Evolutionary conservation across 2,113 vertebrate genomes (phyloP).

Genomic region (Galbula dea): DNA sequence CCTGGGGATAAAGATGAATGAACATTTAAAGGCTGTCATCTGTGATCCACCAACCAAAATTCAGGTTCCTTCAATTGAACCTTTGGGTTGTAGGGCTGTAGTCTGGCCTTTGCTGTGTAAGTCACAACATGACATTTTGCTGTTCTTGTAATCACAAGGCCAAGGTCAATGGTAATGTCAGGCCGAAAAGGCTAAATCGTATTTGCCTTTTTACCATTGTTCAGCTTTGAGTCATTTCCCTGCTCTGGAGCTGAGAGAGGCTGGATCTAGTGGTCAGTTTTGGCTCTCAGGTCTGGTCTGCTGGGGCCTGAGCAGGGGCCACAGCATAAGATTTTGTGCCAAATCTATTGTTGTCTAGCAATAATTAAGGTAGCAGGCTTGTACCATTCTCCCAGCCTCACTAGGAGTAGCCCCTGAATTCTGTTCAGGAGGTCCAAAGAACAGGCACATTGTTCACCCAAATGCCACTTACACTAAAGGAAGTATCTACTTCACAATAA

Average conservation of each 20-base stretch:
- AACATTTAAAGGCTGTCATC: neutral
- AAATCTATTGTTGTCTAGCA: neutral
- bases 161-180: neutral
- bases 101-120: conserved; percentile 28
- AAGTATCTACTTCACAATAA: neutral
- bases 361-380: neutral
- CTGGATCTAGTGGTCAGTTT: neutral
- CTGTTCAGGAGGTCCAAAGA: neutral
- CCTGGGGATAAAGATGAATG: neutral
- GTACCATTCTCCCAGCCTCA: neutral
- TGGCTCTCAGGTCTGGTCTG: accelerated
- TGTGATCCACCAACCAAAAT: neutral
- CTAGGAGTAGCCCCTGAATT: neutral
- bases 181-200: conserved; percentile 46
- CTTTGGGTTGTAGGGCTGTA: neutral
- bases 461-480: neutral
- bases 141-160: neutral
- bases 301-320: neutral
- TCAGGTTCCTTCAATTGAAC: neutral
- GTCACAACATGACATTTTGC: conserved; percentile 10
- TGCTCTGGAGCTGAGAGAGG: neutral
- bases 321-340: neutral
- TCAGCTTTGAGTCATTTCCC: neutral
- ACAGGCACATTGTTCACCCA: neutral
- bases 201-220: conserved; percentile 34